Percentiles rank a stretch among this genome's conserved stretches.
phyloP scores from a whole-genome alignment of 2,888 invertebrate species.

The Calameuta idolon region DNA sequence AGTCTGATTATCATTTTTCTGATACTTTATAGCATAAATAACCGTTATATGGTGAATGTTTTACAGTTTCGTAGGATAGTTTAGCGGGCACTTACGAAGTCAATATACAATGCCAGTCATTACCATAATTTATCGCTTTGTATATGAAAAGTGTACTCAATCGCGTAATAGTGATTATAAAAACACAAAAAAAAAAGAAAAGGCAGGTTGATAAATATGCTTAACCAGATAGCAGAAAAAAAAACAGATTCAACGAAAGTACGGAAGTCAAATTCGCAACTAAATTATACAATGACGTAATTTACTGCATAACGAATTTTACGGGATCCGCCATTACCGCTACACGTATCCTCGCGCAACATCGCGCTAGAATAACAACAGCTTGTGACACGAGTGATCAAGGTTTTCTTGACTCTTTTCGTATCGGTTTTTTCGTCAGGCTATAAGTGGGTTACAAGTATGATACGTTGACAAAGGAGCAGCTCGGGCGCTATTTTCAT shows the following conservation, averaged over 20 bases:
- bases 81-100: not conserved
- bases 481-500: not conserved
- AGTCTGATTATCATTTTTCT: not conserved
- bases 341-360: not conserved
- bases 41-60: not conserved
- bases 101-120: constrained; percentile 14
- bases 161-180: not conserved
- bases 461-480: not conserved
- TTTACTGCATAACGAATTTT: not conserved
- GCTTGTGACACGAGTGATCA: not conserved
- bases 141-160: constrained; percentile 10
- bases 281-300: not conserved
- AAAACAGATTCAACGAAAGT: not conserved
- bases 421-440: not conserved
- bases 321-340: not conserved
- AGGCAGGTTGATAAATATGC: not conserved
- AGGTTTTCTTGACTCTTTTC: not conserved
- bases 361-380: not conserved
- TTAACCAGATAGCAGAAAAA: not conserved
- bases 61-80: not conserved
- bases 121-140: constrained; percentile 20
- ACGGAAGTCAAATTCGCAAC: not conserved
- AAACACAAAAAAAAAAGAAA: not conserved
- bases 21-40: not conserved
- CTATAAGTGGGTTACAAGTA: not conserved